These are phyloP conservation scores for Microplitis manilae DNA, from an alignment of 2,888 invertebrate species.

Conservation along the genomic window DNA sequence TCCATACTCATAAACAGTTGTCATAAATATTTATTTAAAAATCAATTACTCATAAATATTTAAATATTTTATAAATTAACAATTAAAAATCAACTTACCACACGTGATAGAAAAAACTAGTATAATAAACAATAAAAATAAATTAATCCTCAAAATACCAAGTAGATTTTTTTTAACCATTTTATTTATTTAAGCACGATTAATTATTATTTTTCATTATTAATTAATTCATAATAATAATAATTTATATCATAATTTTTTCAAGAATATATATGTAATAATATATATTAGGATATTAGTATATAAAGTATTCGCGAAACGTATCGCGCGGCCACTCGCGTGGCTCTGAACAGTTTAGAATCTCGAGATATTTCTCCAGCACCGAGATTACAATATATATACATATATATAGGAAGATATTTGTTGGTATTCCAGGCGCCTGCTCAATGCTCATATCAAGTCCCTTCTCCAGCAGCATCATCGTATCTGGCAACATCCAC, in stretches of 20 bases:
- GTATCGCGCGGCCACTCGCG: slow-evolving; percentile 66
- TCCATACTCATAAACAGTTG: too few relatives aligned
- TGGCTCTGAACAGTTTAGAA: slow-evolving; percentile 60
- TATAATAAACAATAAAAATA: background rate
- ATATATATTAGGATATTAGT: too few relatives aligned
- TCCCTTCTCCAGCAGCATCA: slow-evolving; percentile 18
- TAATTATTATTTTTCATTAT: background rate
- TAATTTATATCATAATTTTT: too few relatives aligned
- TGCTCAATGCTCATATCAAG: slow-evolving; percentile 49
- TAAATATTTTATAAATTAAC: background rate
- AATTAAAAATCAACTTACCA: slow-evolving; percentile 22
- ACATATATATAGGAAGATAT: background rate
- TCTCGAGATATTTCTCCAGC: slow-evolving; percentile 53
- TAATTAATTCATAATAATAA: too few relatives aligned
- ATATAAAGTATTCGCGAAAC: slow-evolving; percentile 41
- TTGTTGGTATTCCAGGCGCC: slow-evolving; percentile 48
- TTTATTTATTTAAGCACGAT: slow-evolving; percentile 17
- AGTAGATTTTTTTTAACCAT: background rate
- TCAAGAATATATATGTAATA: too few relatives aligned
- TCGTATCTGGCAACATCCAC: slow-evolving; percentile 1
- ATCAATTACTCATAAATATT: too few relatives aligned
- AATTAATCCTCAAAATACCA: background rate
- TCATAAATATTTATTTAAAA: too few relatives aligned
- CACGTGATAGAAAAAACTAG: slow-evolving; percentile 3
- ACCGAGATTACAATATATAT: slow-evolving; percentile 39